Evolutionary conservation across 2,888 invertebrate species (phyloP), one percentile per base, ranked within the genome.

Genomic region (Caradrina kadenii): DNA sequence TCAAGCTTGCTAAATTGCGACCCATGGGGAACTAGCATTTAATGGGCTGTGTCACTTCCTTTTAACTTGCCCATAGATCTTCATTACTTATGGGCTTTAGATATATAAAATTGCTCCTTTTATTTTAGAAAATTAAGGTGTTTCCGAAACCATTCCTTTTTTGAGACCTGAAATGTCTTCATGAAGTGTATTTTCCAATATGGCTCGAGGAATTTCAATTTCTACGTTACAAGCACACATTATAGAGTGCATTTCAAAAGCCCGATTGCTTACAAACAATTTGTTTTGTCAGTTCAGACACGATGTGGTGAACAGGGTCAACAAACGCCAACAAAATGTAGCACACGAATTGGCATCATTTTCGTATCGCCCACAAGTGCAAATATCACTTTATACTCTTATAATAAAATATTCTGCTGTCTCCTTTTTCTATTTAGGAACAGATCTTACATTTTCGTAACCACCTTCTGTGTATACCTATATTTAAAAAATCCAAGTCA

Each of bases 21-120:
- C 31, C 55, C 56, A 75, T 60, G 21, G 62, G 63, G 49, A 81
- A 69, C 72, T 63, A 76, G 78, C 69, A 68, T 80, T 73, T 72
- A 82, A 83, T 80, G 75, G 77, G 31, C 63, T 48, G 58, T 79
- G 76, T 73, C 76, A 79, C 68, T 76, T 67, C 65, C 63, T 54
- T 65, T 76, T 76, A 52, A 55, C 60, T 63, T 61, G 39, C 53
- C 45, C 53, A 66, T 49, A 60, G 31, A 63, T 58, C 56, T 62
- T 49, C 63, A 69, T 69, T 69, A 75, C 59, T 35, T 62, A 65
- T 11, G 49, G 59, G n/a, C 21, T 55, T 42, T 63, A 53, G 58
- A 79, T 79, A 74, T 52, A 74, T 49, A 7, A 52, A 74, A 26
- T 31, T 67, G 2, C 7, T 17, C 11, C 8, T 49, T 49, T 56